Evolutionary conservation across 2,113 vertebrate genomes (phyloP), one percentile per base, ranked within the genome.

Genomic region (Clarias batrachus): DNA sequence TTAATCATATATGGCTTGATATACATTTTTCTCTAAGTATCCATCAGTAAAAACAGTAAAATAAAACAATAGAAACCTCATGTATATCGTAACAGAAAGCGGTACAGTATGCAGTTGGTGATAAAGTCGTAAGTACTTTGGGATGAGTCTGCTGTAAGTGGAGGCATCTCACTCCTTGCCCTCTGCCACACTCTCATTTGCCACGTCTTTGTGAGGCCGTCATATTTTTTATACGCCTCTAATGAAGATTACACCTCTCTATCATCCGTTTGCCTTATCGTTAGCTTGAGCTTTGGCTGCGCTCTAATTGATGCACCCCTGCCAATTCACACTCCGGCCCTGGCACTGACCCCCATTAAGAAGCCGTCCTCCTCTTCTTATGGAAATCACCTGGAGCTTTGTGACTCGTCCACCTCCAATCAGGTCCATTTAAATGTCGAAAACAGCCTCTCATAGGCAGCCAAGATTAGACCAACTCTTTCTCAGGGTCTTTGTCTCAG

Each of bases 251-350:
- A 89, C 89, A 86, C 83, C 87, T 85, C 85, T 86, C 85, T 82
- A 87, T 87, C 85, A 86, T 77, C 87, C 87, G n/a, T 86, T 90
- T 71, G 86, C 81, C 90, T 90, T 90, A 90, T 90, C 89, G 84
- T 87, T 90, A 90, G 83, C 84, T 71, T 66, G 86, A 87, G 90
- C 87, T 90, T 89, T 82, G 89, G 81, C 89, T 83, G 77, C 41
- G 66, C 88, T 82, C 85, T 95, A 95, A 95, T 95, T 95, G 95
- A 95, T 95, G 94, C 95, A 95, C 94, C 94, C 93, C 93, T 94
- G 95, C 94, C 94, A 95, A 95, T 95, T 95, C 93, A 94, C 93
- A 94, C 94, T 95, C 91, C 94, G 93, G 93, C 93, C 94, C 93
- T 92, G 91, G 89, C 93, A 91, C 92, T 94, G 94, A 95, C 95